phyloP scores from a whole-genome alignment of 2,797 vertebrate species.

The Steatocranus sp. region DNA sequence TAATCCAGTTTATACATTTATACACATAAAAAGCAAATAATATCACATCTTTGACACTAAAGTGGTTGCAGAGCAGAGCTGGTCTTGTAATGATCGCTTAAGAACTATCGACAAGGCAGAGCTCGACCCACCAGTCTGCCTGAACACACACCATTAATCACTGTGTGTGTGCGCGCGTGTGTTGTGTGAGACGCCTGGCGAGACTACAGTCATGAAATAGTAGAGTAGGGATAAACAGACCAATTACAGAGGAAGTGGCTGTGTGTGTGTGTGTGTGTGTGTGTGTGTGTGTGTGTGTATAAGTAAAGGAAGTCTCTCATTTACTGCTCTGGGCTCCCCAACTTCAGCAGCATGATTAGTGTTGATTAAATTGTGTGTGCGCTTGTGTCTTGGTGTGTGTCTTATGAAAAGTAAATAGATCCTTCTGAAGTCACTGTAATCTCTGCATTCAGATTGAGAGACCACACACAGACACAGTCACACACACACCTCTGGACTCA shows the following conservation, averaged over 20 bases:
- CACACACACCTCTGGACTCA: background rate
- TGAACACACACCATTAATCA: slow-evolving; percentile 33
- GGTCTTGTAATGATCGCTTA: background rate
- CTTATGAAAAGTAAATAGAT: slow-evolving; percentile 49
- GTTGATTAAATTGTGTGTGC: slow-evolving; percentile 55
- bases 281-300: background rate
- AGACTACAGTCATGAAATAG: slow-evolving; percentile 48
- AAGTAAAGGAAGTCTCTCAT: too few species aligned
- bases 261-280: background rate
- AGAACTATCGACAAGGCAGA: background rate
- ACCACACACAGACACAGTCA: background rate
- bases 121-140: background rate
- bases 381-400: background rate
- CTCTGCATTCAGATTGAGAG: slow-evolving; percentile 25
- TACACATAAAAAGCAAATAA: background rate
- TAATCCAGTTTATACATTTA: background rate
- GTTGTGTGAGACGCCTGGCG: slow-evolving; percentile 24
- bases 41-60: background rate
- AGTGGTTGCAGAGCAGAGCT: background rate
- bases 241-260: slow-evolving; percentile 67
- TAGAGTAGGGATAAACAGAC: slow-evolving; percentile 52
- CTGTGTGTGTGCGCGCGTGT: background rate
- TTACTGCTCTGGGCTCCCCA: slow-evolving; percentile 31
- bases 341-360: slow-evolving; percentile 50
- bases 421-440: slow-evolving; percentile 46